Evolutionary conservation across 2,113 vertebrate species (phyloP), one percentile per base, ranked within the genome.

Genomic region (Sclerurus mexicanus): DNA sequence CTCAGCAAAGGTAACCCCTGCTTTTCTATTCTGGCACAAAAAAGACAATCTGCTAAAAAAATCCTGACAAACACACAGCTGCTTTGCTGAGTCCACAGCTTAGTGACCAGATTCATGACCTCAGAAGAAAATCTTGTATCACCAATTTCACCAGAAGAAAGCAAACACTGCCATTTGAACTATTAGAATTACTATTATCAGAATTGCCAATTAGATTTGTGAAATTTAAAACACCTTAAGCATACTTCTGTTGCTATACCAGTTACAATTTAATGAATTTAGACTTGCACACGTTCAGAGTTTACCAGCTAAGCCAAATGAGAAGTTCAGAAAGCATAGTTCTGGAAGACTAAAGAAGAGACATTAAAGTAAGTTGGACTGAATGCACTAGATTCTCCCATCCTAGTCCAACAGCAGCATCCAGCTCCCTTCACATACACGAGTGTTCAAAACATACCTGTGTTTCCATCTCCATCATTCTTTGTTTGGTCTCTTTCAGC

Each of bases 391-490:
- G 42, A 59, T 39, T 64, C 21, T 52, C 30, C 28, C 21, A 62
- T 75, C 25, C 24, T 33, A 5, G 0, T 23, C 31, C 37, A 74
- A 56, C 12, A 52, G 23, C 31, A 59, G 24, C 52, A 37, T 44
- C 50, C 68, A 46, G 39, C 40, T 80, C 63, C n/a, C 6, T 11
- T 79, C 50, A 68, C 13, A 73, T 1, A 0, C 15, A 9, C 8
- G 14, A 23, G 10, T 16, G 12, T 46, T 90, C 71, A 84, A 0
- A 79, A 80, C 84, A 64, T 96, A 99, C 99, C 99, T 99, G 99
- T 10, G 99, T 99, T 97, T 99, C 99, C 97, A 99, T 97, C 97
- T 99, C 99, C 97, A 99, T 98, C 98, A 99, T 98, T 95, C 99
- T 99, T 95, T 99, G 99, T n/a, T 98, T 98, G 30, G 98, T 98